Evolutionary conservation across 2,113 vertebrate species (phyloP).

Genomic region (Nibea coibor): DNA sequence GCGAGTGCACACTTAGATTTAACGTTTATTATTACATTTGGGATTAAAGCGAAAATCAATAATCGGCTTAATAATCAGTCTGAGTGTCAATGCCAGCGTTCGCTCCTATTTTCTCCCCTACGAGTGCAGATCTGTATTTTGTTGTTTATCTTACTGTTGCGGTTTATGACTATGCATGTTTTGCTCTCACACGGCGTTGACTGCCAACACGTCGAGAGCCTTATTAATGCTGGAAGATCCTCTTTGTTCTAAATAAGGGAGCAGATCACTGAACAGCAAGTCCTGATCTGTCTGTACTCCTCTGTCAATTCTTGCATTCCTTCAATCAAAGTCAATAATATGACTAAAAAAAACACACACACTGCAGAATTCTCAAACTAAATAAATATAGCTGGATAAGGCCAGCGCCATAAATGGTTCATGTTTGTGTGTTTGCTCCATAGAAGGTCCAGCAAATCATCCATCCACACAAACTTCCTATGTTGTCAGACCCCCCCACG

Average conservation of each 20-base stretch:
- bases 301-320: conserved; percentile 41
- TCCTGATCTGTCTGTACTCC: conserved; percentile 39
- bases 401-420: conserved; percentile 3
- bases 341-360: not conserved
- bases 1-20: not conserved
- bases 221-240: conserved; percentile 43
- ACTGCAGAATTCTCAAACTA: not conserved
- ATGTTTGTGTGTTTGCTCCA: conserved; percentile 21
- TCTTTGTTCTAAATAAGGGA: conserved; percentile 61
- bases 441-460: conserved; percentile 26
- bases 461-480: conserved; percentile 68
- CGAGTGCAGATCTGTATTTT: conserved; percentile 52
- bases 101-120: not conserved
- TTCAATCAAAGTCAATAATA: conserved; percentile 32
- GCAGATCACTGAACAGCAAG: conserved; percentile 48
- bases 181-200: conserved; percentile 15
- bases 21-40: not conserved
- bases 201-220: conserved; percentile 29
- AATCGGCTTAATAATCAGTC: no score
- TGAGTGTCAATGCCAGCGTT: not conserved
- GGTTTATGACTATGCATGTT: conserved; percentile 53
- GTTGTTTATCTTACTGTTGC: conserved; percentile 60
- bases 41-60: conserved; percentile 2
- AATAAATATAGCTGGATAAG: not conserved
- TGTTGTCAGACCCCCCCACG: conserved; percentile 30